Percentiles rank a stretch among this genome's conserved stretches.
These are phyloP conservation scores for Gasterosteus aculeatus DNA, from an alignment of 2,113 vertebrate genomes.

Conservation along the genomic window DNA sequence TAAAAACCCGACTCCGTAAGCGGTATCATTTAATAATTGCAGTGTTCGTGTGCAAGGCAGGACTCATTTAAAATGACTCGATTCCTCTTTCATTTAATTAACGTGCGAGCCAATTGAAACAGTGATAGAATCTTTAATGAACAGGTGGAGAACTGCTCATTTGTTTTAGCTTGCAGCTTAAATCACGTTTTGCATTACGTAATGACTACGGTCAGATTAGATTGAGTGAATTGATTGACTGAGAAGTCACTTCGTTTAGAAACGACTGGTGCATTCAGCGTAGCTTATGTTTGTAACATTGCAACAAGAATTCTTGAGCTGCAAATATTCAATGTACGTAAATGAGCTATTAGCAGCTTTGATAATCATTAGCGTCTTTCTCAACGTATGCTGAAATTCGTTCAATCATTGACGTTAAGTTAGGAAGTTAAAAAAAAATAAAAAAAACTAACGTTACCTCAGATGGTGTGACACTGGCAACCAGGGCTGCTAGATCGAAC, in stretches of 20 bases:
- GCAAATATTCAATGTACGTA: neutral
- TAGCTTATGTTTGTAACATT: neutral
- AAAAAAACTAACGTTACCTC: constrained; percentile 3
- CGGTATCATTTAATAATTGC: neutral
- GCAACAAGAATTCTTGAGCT: neutral
- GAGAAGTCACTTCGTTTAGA: neutral
- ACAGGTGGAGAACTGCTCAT: neutral
- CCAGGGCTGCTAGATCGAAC: neutral
- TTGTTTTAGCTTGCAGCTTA: neutral
- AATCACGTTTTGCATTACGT: too few relatives aligned
- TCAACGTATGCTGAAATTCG: rapidly evolving
- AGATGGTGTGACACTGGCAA: neutral
- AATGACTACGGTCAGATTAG: neutral
- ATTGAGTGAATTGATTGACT: neutral
- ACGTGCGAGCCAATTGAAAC: neutral
- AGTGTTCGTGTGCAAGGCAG: neutral
- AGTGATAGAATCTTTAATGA: neutral
- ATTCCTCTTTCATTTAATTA: neutral
- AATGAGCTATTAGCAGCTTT: neutral
- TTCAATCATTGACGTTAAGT: constrained; percentile 1
- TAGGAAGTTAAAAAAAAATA: neutral
- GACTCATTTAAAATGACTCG: neutral
- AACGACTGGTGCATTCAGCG: neutral
- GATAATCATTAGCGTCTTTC: neutral
- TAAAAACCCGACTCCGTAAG: neutral